Conservation (phyloP, 2,888 invertebrate genomes). For the Melangyna quadrimaculata region DNA sequence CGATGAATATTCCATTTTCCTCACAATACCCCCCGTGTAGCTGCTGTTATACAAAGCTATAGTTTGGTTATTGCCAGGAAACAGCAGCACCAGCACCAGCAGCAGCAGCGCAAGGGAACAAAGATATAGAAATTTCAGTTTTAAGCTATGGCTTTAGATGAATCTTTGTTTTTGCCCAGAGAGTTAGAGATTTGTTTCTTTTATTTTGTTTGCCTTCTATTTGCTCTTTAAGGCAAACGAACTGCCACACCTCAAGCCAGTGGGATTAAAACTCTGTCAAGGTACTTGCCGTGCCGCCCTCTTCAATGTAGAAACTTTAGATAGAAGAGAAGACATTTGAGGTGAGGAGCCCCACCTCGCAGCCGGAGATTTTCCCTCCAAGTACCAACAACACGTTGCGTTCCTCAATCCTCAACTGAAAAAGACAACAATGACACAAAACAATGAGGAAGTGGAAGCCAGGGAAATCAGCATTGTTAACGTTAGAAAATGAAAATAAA, state of each 20-base stretch:
- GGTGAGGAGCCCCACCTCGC: not conserved
- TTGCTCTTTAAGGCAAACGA: slow-evolving; percentile 66
- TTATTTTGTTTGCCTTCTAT: slow-evolving; percentile 50
- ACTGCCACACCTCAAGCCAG: slow-evolving; percentile 68
- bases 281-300: slow-evolving; percentile 38
- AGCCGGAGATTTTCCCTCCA: not conserved
- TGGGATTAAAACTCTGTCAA: slow-evolving; percentile 61
- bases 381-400: slow-evolving; percentile 17
- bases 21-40: slow-evolving; percentile 13
- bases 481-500: slow-evolving; percentile 10
- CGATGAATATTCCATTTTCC: slow-evolving; percentile 62
- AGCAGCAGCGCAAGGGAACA: not conserved
- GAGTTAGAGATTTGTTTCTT: slow-evolving; percentile 25
- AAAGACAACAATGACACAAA: slow-evolving; percentile 61
- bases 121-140: slow-evolving; percentile 65
- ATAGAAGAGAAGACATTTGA: slow-evolving; percentile 36
- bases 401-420: slow-evolving; percentile 32
- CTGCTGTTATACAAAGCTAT: slow-evolving; percentile 1
- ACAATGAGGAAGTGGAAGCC: slow-evolving; percentile 70
- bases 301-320: slow-evolving; percentile 36
- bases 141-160: slow-evolving; percentile 63
- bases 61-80: not conserved
- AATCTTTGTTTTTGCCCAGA: slow-evolving; percentile 61
- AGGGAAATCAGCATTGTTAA: slow-evolving; percentile 67
- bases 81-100: not conserved